Evolutionary conservation across 2,113 vertebrate species (phyloP).

Genomic region (Oriolus oriolus): DNA sequence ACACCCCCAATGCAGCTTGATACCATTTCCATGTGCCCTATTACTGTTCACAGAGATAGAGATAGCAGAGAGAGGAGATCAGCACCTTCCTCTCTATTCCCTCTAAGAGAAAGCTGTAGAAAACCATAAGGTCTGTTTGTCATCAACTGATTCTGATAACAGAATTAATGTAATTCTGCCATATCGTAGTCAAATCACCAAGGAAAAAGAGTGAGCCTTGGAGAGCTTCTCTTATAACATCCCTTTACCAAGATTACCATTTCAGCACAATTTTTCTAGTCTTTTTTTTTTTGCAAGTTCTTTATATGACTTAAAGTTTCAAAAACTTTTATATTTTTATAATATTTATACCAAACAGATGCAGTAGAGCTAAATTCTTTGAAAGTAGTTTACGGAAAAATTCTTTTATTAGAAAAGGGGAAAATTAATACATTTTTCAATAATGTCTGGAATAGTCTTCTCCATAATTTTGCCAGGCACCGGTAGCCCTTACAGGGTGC

Average conservation of each 20-base stretch:
- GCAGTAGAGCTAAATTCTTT: not conserved
- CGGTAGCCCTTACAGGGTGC: not conserved
- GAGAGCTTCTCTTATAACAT: not conserved
- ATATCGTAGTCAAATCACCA: not conserved
- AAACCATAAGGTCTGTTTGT: not conserved
- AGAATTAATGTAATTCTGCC: not conserved
- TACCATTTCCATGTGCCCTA: not conserved
- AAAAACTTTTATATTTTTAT: not conserved
- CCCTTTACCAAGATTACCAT: not conserved
- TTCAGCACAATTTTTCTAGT: not conserved
- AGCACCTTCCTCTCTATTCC: not conserved
- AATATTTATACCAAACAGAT: not conserved
- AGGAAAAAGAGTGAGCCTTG: not conserved
- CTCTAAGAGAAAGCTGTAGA: not conserved
- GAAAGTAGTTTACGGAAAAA: not conserved
- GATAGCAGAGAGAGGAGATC: not conserved
- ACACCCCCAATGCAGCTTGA: rapidly evolving
- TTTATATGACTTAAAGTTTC: not conserved
- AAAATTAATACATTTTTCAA: not conserved
- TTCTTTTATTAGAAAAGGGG: not conserved
- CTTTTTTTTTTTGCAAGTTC: not conserved
- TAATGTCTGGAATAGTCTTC: not conserved
- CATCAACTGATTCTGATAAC: not conserved
- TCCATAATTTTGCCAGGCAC: not conserved
- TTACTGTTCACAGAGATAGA: too few species aligned